These are phyloP conservation scores for Drosophila mimetica DNA, from an alignment of 2,888 invertebrate genomes.

Conservation along the genomic window DNA sequence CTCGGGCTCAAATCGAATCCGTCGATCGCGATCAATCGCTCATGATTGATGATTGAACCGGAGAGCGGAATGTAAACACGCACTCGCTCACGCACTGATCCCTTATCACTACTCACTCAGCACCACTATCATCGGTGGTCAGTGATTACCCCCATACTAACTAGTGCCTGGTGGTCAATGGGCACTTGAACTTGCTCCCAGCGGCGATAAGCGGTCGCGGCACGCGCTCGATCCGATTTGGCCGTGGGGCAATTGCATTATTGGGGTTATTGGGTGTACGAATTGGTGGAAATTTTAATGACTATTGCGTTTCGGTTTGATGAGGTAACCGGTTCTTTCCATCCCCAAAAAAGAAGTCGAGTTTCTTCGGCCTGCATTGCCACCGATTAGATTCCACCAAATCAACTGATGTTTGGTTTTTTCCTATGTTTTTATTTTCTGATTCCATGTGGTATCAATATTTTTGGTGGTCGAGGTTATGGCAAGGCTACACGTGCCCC, in stretches of 20 bases:
- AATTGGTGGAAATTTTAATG: neutral
- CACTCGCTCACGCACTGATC: conserved; percentile 56
- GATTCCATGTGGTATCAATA: conserved; percentile 14
- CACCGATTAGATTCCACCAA: conserved; percentile 50
- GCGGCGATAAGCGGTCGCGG: conserved; percentile 50
- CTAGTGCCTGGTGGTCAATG: conserved; percentile 17
- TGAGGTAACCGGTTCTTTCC: conserved; percentile 1
- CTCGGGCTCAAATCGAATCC: conserved; percentile 26
- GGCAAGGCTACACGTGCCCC: conserved; percentile 57
- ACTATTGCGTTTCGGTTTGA: neutral
- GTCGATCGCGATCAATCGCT: conserved; percentile 12
- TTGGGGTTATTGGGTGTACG: conserved; percentile 26
- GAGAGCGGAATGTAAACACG: conserved; percentile 46
- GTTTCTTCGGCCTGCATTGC: conserved; percentile 14
- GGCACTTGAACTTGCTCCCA: conserved; percentile 54
- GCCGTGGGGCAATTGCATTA: conserved; percentile 32
- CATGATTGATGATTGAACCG: conserved; percentile 23
- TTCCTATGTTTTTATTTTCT: conserved; percentile 22
- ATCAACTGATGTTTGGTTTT: conserved; percentile 29
- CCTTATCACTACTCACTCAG: neutral
- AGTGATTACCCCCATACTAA: neutral
- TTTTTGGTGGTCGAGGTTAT: conserved; percentile 30
- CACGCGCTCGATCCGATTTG: conserved; percentile 41
- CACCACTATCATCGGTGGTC: conserved; percentile 1
- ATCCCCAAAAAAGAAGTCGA: neutral